phyloP scores from a whole-genome alignment of 2,797 vertebrate species.

The Mormyrus proboscirostris region DNA sequence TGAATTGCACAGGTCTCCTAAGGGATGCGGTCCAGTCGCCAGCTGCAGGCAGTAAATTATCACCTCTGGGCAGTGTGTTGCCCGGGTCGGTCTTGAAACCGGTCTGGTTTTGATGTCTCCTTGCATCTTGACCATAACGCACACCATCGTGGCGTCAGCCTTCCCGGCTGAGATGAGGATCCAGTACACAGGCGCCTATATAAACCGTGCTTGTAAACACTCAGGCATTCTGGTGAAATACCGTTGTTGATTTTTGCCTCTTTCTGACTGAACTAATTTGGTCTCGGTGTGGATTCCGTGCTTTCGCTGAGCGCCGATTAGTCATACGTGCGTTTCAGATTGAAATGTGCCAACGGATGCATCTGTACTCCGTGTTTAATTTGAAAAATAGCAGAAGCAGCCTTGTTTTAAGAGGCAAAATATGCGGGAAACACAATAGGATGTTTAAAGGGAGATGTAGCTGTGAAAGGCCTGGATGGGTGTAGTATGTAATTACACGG shows the following conservation, averaged over 20 bases:
- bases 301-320: neutral
- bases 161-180: neutral
- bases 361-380: neutral
- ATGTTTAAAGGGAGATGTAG: neutral
- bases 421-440: neutral
- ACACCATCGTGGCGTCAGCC: neutral
- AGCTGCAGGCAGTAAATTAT: neutral
- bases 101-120: neutral
- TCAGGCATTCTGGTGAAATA: neutral
- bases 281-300: neutral
- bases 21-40: neutral
- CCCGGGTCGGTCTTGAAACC: neutral
- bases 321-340: neutral
- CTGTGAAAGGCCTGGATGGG: neutral
- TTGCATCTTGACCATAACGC: neutral
- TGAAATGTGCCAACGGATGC: neutral
- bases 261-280: constrained; percentile 3
- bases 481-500: neutral
- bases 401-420: neutral
- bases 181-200: neutral
- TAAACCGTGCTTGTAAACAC: neutral
- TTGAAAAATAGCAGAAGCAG: neutral
- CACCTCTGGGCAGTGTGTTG: neutral
- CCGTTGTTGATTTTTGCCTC: neutral
- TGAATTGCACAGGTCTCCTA: neutral